Base-by-base conservation (phyloP, 2,797 vertebrate species). In the Clarias platycephalus region DNA sequence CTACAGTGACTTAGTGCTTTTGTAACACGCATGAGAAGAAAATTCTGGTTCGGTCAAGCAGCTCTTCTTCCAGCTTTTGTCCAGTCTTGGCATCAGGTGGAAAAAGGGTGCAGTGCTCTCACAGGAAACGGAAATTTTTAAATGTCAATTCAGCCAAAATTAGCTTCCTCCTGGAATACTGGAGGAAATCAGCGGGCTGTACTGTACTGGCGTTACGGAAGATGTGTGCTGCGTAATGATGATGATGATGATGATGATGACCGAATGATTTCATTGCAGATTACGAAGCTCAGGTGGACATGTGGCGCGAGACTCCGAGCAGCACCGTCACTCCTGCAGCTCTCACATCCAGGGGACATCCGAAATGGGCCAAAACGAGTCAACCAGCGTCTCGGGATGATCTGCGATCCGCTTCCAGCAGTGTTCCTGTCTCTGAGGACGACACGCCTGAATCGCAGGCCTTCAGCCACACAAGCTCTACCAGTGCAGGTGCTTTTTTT, bases 211-310 rank as follows among this genome's bases (percentile, higher is more conserved):
- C 40, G 49, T 44, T 58, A 44, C 63, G 18, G 16, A 75, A 49
- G 9, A 2, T 37, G 31, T 9, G 16, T n/a, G 62, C 9, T 34
- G 22, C 44, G 20, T 9, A 8, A 22, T 64, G 3, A 49, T 8
- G 37, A 37, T 37, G 4, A 37, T 34, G 31, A 34, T 3, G n/a
- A 22, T 64, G 3, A 49, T 8, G 37, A 37, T 37, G 4, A 37
- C 4, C 1, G 57, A 60, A 31, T n/a, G 13, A 10, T 68, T 80
- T 53, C 72, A 7, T 67, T 86, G 68, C 91, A 95, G 94, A 92
- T 89, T 89, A 88, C 6, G 86, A 76, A 0, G 67, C 64, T 37
- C 7, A 87, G 90, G 92, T 83, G 22, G 58, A 88, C 10, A 57
- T 58, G 40, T 66, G 81, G 2, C 70, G 83, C 40, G 84, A 34